Evolutionary conservation across 1,140 invertebrate species (phyloP).

Genomic region (Spodoptera litura): DNA sequence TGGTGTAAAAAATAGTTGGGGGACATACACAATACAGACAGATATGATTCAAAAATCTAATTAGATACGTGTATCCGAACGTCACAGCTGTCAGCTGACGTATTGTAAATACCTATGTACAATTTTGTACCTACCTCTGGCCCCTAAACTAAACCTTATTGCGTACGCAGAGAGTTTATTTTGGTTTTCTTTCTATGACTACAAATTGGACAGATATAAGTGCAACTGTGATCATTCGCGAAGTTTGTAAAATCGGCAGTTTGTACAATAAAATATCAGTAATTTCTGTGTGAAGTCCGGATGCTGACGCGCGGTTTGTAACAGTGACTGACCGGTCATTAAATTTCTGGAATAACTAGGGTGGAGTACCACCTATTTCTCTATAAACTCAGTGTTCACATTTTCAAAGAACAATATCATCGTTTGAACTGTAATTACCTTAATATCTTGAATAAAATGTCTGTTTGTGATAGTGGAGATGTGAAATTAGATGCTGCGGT

Average conservation of each 20-base stretch:
- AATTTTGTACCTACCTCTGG: background rate
- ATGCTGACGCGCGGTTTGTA: background rate
- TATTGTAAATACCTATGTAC: background rate
- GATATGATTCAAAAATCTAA: background rate
- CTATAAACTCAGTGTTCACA: background rate
- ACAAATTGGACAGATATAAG: background rate
- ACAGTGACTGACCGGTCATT: background rate
- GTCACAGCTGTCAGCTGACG: background rate
- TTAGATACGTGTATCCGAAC: constrained; percentile 11
- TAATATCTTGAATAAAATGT: constrained; percentile 62
- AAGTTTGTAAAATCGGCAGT: constrained; percentile 33
- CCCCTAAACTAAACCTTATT: background rate
- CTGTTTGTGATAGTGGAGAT: constrained; percentile 73
- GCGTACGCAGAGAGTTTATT: background rate
- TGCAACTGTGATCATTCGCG: constrained; percentile 15
- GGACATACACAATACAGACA: too few species aligned
- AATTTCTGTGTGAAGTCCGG: constrained; percentile 33
- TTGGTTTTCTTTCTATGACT: background rate
- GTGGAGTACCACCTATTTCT: background rate
- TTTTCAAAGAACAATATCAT: background rate
- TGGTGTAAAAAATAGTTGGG: too few species aligned
- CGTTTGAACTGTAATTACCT: background rate
- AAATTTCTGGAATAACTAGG: background rate
- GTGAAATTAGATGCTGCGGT: constrained; percentile 71
- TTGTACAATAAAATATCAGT: constrained; percentile 8